Percentiles rank a stretch among this genome's conserved stretches.
Conservation (phyloP, 2,113 vertebrate species). For the Chamaea fasciata region DNA sequence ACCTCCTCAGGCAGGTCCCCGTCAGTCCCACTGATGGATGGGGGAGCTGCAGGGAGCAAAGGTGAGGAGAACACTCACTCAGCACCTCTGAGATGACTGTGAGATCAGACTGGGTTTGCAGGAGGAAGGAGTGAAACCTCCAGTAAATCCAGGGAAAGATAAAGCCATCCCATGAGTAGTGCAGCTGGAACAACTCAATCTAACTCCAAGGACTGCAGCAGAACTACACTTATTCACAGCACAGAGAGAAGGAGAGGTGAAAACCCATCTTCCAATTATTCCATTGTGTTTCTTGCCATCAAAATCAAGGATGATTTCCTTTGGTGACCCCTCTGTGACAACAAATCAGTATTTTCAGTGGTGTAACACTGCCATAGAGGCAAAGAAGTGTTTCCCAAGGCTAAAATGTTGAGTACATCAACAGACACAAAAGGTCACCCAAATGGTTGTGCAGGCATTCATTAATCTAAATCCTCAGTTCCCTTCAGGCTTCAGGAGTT, state of each 20-base stretch:
- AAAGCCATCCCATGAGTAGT: neutral
- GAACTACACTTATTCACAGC: neutral
- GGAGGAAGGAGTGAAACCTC: neutral
- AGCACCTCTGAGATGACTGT: neutral
- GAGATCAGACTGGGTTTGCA: neutral
- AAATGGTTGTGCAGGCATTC: neutral
- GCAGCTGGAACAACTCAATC: neutral
- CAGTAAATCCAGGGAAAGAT: neutral
- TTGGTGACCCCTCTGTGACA: neutral
- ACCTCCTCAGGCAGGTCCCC: conserved; percentile 82
- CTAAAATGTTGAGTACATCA: neutral
- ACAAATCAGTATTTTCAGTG: neutral
- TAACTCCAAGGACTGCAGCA: neutral
- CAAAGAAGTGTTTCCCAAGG: neutral
- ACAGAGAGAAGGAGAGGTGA: neutral
- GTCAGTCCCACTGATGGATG: conserved; percentile 76
- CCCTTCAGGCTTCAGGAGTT: neutral
- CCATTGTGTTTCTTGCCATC: neutral
- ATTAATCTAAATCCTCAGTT: neutral
- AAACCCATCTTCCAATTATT: neutral
- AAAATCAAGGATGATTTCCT: neutral
- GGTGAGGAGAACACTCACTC: neutral
- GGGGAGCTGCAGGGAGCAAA: conserved; percentile 78
- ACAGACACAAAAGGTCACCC: neutral
- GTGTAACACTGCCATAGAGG: neutral